These are phyloP conservation scores for Aphrocallistes beatrix DNA, from an alignment of 37 sponge, comb jelly and placozoan genomes.

Conservation along the genomic window DNA sequence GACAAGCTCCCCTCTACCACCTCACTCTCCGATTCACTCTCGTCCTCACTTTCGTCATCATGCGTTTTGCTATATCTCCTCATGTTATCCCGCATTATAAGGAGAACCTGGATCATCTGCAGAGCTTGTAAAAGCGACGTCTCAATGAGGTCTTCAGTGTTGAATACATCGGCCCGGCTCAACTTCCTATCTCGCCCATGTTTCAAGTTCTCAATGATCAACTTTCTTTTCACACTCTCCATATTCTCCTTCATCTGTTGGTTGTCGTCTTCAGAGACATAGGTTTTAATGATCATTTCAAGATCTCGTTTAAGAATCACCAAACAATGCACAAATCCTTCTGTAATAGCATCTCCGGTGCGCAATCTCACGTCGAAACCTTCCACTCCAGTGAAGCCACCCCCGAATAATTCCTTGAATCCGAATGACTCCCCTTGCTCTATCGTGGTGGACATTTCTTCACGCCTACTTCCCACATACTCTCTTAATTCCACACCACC, in stretches of 20 bases:
- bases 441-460: neutral
- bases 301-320: neutral
- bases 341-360: neutral
- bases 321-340: neutral
- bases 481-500: neutral
- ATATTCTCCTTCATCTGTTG: slow-evolving; percentile 10
- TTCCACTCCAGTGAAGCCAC: too few species aligned
- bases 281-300: neutral
- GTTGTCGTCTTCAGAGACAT: neutral
- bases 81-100: neutral
- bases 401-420: neutral
- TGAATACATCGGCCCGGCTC: neutral
- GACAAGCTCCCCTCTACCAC: neutral
- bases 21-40: neutral
- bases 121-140: neutral
- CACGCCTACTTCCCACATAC: neutral
- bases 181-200: neutral
- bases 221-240: neutral
- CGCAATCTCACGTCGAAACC: neutral
- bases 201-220: neutral
- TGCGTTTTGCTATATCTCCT: neutral
- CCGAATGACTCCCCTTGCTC: neutral
- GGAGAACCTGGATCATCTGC: neutral
- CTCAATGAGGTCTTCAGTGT: neutral
- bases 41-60: neutral